A percentile compares a stretch with the other conserved stretches of the same genome.
Conservation (phyloP, 2,113 vertebrate genomes). For the Cepphus grylle region DNA sequence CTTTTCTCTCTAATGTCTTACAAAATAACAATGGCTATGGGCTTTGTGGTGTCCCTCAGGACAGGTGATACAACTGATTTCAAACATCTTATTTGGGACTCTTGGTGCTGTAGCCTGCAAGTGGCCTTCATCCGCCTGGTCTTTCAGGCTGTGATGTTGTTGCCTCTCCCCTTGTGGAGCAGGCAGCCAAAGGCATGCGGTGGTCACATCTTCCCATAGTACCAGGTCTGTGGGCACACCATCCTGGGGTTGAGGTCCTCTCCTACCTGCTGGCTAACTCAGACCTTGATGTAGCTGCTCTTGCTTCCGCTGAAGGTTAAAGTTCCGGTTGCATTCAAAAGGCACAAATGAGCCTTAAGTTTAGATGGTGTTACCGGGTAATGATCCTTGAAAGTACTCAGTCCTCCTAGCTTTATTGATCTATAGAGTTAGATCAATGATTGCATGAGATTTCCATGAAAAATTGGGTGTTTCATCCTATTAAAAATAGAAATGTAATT, state of each 20-base stretch:
- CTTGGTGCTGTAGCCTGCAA: neutral
- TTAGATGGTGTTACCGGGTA: neutral
- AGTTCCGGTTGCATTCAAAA: neutral
- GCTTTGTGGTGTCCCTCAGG: accelerated
- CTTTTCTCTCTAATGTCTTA: neutral
- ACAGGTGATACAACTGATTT: neutral
- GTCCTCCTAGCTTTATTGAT: neutral
- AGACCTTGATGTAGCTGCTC: neutral
- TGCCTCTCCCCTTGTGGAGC: neutral
- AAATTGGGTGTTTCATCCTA: neutral
- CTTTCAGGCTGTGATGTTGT: neutral
- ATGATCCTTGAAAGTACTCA: neutral
- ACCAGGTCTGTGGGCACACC: neutral
- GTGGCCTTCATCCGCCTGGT: neutral
- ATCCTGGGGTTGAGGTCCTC: neutral
- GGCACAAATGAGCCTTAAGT: neutral
- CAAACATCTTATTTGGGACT: neutral
- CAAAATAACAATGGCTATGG: neutral
- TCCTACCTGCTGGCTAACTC: neutral
- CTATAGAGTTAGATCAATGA: neutral
- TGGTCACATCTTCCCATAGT: neutral
- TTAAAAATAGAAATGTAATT: neutral
- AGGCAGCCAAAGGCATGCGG: neutral
- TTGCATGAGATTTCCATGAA: neutral
- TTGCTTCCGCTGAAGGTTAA: neutral